These are phyloP conservation scores for Drosophila orosa DNA, from an alignment of 1,140 invertebrate species.

Conservation along the genomic window DNA sequence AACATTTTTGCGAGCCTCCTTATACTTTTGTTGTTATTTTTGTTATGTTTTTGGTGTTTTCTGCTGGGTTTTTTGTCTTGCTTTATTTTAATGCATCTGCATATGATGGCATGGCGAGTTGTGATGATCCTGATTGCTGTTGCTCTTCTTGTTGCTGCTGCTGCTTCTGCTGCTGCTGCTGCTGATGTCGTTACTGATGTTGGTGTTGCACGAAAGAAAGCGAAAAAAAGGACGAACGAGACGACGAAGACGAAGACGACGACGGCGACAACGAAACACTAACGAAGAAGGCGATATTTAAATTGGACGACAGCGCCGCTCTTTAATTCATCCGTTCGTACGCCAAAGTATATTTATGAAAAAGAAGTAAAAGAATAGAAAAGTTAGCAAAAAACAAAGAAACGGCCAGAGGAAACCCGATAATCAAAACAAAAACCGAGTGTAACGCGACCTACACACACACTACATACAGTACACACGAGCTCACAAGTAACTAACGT, in stretches of 20 bases:
- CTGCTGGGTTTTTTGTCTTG: constrained; percentile 16
- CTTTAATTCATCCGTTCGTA: not conserved
- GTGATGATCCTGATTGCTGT: constrained; percentile 32
- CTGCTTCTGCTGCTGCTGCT: constrained; percentile 12
- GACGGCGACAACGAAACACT: constrained; percentile 23
- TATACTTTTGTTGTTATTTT: constrained; percentile 26
- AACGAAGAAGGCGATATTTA: constrained; percentile 35
- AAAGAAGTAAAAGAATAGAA: not conserved
- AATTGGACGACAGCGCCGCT: constrained; percentile 43
- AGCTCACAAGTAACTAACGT: constrained; percentile 2
- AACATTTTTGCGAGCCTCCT: constrained; percentile 38
- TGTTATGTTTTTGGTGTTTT: constrained; percentile 21
- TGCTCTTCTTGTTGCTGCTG: constrained; percentile 21
- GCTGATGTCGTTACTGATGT: constrained; percentile 26
- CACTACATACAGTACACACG: not conserved
- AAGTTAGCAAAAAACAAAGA: not conserved
- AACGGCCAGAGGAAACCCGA: not conserved
- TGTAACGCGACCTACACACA: not conserved
- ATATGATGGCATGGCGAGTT: constrained; percentile 49
- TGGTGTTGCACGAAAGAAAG: constrained; percentile 50
- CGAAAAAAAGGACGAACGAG: constrained; percentile 58
- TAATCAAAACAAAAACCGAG: constrained; percentile 4
- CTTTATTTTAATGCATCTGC: constrained; percentile 11
- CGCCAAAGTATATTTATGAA: not conserved
- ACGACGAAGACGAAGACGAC: constrained; percentile 30